Base-by-base conservation (phyloP, 2,797 vertebrate genomes). In the Nyctalus aviator region DNA sequence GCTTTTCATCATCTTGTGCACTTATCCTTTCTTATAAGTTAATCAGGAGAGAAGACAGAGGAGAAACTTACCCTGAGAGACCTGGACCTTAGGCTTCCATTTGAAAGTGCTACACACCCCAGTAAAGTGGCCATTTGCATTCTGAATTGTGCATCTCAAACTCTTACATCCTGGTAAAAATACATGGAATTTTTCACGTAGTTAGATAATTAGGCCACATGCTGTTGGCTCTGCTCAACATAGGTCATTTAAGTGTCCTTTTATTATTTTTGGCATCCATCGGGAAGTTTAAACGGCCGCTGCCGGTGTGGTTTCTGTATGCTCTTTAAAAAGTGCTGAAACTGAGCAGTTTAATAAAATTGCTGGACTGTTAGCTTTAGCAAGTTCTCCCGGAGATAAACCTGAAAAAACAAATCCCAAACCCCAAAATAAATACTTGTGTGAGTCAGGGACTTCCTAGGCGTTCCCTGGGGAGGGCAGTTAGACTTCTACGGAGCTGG, bases 291-390 rank as follows among this genome's bases (percentile, higher is more conserved):
- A 95, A 97, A 96, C 96, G 90, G 77, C 79, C 94, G 77, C 75
- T 94, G 92, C 82, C 83, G 55, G 66, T 84, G 73, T 95, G 96
- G 76, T 91, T 95, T 96, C 81, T 94, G 55, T 75, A 77, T 92
- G 10, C 44, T 95, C 64, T 78, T 96, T 95, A 94, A 89, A 96
- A 96, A 97, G 94, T 92, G 88, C 72, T 96, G 86, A 93, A 96
- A 95, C 96, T 95, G 95, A 97, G 84, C 62, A 84, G 48, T 46
- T 20, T 97, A 96, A 97, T 97, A 93, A 94, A 94, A 95, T 96
- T 93, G 75, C 90, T 88, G 86, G 90, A 93, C 95, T 93, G n/a
- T 96, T 73, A 96, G 95, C 44, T 94, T 87, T 84, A 95, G 73
- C 66, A 94, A 89, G 85, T 79, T 82, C 23, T 96, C 35, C 88